phyloP scores from a whole-genome alignment of 1,140 invertebrate species.

The Melitaea cinxia region DNA sequence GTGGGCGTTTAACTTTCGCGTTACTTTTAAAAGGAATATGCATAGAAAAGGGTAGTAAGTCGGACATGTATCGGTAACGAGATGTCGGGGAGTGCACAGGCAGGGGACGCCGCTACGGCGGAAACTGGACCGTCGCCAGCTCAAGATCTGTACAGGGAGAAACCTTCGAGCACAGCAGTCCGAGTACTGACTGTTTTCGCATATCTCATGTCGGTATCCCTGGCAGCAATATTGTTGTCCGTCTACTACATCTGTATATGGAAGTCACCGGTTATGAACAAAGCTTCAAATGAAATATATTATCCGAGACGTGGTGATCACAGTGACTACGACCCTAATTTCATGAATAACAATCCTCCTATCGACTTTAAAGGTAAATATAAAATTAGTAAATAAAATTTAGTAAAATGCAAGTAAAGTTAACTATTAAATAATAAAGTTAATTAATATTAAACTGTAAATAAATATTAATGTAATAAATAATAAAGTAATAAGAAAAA shows the following conservation, averaged over 20 bases:
- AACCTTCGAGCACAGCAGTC: slow-evolving; percentile 91
- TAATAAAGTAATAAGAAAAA: no score
- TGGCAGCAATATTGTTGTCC: slow-evolving; percentile 95
- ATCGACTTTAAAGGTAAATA: slow-evolving; percentile 43
- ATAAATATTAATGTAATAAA: no score
- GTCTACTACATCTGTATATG: slow-evolving; percentile 93
- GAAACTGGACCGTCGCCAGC: slow-evolving; percentile 63
- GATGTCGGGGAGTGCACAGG: slow-evolving; percentile 66
- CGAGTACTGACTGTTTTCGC: slow-evolving; percentile 96
- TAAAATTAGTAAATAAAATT: background rate
- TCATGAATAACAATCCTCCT: slow-evolving; percentile 33
- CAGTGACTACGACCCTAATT: slow-evolving; percentile 38
- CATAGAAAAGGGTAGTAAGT: slow-evolving; percentile 12
- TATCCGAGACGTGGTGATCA: slow-evolving; percentile 39
- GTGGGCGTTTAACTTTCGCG: slow-evolving; percentile 42
- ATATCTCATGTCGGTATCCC: slow-evolving; percentile 96
- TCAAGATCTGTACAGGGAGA: slow-evolving; percentile 87
- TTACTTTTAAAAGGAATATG: slow-evolving; percentile 23
- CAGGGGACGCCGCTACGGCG: slow-evolving; percentile 56
- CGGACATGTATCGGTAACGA: slow-evolving; percentile 49
- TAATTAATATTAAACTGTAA: background rate
- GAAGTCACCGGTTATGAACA: slow-evolving; percentile 84
- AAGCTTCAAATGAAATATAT: slow-evolving; percentile 38
- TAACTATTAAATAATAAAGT: background rate
- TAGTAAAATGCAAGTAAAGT: background rate